Base-by-base conservation (phyloP, 2,113 vertebrate genomes). In the Eretmochelys imbricata region DNA sequence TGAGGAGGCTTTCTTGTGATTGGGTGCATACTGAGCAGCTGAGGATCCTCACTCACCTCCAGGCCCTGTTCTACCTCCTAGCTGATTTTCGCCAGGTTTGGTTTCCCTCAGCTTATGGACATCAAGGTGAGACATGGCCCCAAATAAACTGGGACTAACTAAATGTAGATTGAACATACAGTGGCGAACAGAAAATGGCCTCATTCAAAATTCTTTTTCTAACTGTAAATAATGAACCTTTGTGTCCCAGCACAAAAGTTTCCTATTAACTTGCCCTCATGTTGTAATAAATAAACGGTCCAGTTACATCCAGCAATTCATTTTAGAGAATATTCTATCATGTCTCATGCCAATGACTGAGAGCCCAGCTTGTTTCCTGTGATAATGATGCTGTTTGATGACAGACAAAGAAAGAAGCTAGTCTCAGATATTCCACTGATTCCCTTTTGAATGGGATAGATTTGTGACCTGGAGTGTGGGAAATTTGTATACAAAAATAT, bases 191-290 rank as follows among this genome's bases (percentile, higher is more conserved):
- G 2, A 29, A 90, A 90, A 85, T 65, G 4, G 78, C 72, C 55
- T 89, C 82, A 81, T 65, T 95, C 80, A 81, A 94, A 93, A 59
- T n/a, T 46, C 25, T 51, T 46, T 92, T 93, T 93, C 85, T 91
- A 81, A 72, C 46, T 1, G 0, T 81, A 91, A 92, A 91, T 88
- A 91, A 90, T 53, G 85, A 29, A 20, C 24, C 75, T 88, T 89
- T 91, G 38, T 94, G 10, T 80, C 79, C 3, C 0, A 5, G 5
- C 1, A 72, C 48, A 72, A n/a, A 75, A 72, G 79, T 59, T 92
- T 88, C 80, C 80, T 87, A 14, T 86, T 82, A 49, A 25, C 10
- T 83, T 76, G 85, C 83, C 79, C 53, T 84, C 8, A 1, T 55
- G 59, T 9, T 31, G 46, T 57, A 55, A 48, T 62, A 78, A 62